Percentiles rank a stretch among this genome's conserved stretches.
phyloP scores from a whole-genome alignment of 2,797 vertebrate species.

The Ctenochaetus hawaiiensis region DNA sequence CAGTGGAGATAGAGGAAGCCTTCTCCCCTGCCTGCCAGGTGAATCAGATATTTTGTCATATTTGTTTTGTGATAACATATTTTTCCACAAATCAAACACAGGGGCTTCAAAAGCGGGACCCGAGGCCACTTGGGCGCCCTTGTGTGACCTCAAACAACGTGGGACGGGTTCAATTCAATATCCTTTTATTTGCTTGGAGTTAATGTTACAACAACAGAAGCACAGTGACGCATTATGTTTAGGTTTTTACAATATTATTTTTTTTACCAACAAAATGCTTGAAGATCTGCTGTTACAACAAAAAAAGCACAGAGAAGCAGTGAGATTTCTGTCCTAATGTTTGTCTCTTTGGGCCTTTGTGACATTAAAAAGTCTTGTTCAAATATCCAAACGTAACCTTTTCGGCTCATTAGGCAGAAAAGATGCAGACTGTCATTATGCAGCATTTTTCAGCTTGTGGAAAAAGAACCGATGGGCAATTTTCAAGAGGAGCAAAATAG shows the following conservation, averaged over 20 bases:
- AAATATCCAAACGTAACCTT: background rate
- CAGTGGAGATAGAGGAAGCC: slow-evolving; percentile 35
- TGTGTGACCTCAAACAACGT: slow-evolving; percentile 18
- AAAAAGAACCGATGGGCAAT: background rate
- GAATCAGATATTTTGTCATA: slow-evolving; percentile 62
- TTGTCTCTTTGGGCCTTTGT: background rate
- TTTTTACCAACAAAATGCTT: slow-evolving; percentile 7
- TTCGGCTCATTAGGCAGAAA: slow-evolving; percentile 1
- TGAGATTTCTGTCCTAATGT: background rate
- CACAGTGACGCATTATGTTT: slow-evolving; percentile 11
- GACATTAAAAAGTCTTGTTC: too few relatives aligned
- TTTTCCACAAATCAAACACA: slow-evolving; percentile 44
- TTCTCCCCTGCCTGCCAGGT: slow-evolving; percentile 33
- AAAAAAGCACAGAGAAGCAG: background rate
- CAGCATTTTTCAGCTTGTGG: slow-evolving; percentile 9
- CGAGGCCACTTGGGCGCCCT: background rate
- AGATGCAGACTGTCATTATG: background rate
- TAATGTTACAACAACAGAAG: slow-evolving; percentile 13
- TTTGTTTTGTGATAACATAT: slow-evolving; percentile 63
- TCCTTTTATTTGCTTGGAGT: slow-evolving; percentile 26
- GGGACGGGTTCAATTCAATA: slow-evolving; percentile 16
- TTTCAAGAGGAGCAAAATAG: slow-evolving; percentile 4
- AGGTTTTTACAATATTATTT: slow-evolving; percentile 10
- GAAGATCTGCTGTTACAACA: slow-evolving; percentile 14
- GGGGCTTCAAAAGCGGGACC: background rate